Base-by-base conservation (phyloP, 2,888 invertebrate species). In the Phengaris alcon region DNA sequence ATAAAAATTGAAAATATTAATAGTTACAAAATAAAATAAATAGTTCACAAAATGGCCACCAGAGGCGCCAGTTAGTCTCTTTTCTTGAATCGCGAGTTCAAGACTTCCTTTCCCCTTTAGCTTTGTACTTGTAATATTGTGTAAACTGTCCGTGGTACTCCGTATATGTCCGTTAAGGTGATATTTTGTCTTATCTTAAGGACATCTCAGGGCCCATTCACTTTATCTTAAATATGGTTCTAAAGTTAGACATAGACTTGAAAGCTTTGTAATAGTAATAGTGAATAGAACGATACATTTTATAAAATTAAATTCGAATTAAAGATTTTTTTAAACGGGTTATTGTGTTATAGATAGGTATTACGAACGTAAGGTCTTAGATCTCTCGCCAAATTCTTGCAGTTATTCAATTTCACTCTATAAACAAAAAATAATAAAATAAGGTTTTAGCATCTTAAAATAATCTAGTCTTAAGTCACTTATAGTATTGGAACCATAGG, bases 131-230 rank as follows among this genome's bases (percentile, higher is more conserved):
- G 35, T 64, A 9, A 15, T 69, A 70, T 70, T 70, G 48, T 70
- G 70, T 48, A 48, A 70, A 70, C 15, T 15, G 51, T 70, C 51
- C 69, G 44, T 22, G 51, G 15, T 15, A 10, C 70, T 15, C 70
- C 15, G 70, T 22, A 51, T 48, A n/a, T 51, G 70, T 51, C 70
- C 15, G 15, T 72, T 35, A 64, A 64, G 13, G 59, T 72, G 72
- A 52, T 54, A 54, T 72, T 72, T 72, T 54, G 7, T 54, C 22
- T 72, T 72, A 72, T 72, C 72, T 51, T 72, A 72, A 52, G 72
- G 54, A 72, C 72, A 70, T 70, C 15, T 52, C 51, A 72, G 72
- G 52, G 5, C 51, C 48, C 70, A 22, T 70, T 70, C 51, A 70
- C 70, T 70, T 70, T 48, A 51, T 15, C 51, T 22, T 2, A 15